Evolutionary conservation across 2,888 invertebrate genomes (phyloP).

Genomic region (Andricus quercusramuli): DNA sequence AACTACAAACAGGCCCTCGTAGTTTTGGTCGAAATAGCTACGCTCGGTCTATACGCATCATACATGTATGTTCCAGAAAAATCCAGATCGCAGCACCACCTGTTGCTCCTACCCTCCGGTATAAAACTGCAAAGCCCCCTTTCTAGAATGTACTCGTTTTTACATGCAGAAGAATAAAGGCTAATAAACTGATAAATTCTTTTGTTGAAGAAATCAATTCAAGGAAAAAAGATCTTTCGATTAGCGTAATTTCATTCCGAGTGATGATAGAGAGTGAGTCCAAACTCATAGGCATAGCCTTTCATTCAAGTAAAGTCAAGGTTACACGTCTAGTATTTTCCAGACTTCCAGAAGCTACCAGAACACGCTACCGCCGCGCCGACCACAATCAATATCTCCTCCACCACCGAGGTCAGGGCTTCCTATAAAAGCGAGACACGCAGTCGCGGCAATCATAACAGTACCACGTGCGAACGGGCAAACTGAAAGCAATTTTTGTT

Average conservation of each 20-base stretch:
- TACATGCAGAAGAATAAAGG: no score
- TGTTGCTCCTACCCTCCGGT: no score
- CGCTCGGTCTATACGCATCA: no score
- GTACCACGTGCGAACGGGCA: not conserved
- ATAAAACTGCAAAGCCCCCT: no score
- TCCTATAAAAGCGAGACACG: not conserved
- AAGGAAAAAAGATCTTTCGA: not conserved
- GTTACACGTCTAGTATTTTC: conserved; percentile 5
- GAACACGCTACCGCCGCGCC: not conserved
- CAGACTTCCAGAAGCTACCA: not conserved
- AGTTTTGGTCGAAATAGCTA: no score
- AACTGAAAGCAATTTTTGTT: not conserved
- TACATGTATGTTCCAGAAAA: no score
- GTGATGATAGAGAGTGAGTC: not conserved
- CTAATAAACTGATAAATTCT: no score
- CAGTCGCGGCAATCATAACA: not conserved
- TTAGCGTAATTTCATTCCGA: not conserved
- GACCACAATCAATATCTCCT: not conserved
- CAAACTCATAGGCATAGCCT: not conserved
- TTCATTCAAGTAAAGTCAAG: conserved; percentile 9
- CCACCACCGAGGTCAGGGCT: not conserved
- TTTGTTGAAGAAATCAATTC: no score
- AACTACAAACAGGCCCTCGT: no score
- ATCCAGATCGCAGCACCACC: no score
- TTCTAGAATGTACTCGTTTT: no score